Base-by-base conservation (phyloP, 2,113 vertebrate genomes). In the Clarias macrocephalus region DNA sequence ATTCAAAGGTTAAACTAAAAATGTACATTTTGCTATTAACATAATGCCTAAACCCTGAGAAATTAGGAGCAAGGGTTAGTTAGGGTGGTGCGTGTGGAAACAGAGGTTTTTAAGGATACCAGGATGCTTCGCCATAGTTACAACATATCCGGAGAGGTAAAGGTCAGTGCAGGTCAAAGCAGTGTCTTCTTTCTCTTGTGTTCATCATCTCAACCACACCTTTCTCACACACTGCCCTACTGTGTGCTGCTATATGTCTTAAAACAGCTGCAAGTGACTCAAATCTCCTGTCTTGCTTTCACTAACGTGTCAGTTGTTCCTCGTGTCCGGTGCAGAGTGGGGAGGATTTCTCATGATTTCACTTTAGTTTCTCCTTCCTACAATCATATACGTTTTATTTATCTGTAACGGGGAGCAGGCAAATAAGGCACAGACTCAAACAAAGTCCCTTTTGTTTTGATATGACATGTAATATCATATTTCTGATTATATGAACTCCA, bases 251-350 rank as follows among this genome's bases (percentile, higher is more conserved):
- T 82, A 70, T 63, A 72, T 30, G 18, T 70, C 85, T 85, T 70
- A 77, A 85, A 63, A 52, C 57, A 82, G 79, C 85, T 86, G 85
- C 66, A 82, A 60, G n/a, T 89, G 88, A 87, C 60, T 83, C 21
- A 79, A 88, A 83, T 63, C 84, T 83, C 83, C 76, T 75, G 73
- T 60, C 66, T 83, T 16, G 21, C 48, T 65, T 23, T 86, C 59
- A 63, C 42, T 84, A 57, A 48, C 11, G 10, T 85, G 56, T 85
- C 83, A 65, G 37, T 85, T 79, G 25, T 80, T 62, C 33, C 79
- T 82, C 85, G 82, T 82, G 25, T 73, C 30, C 54, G 81, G 63
- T 76, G 8, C 33, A 60, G 25, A 72, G 15, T 72, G 85, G 52
- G 63, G 30, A 86, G 77, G 59, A 59, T 82, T 72, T 42, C 65